phyloP scores from a whole-genome alignment of 1,140 invertebrate species.

The Thalassaphorura encarpata region DNA sequence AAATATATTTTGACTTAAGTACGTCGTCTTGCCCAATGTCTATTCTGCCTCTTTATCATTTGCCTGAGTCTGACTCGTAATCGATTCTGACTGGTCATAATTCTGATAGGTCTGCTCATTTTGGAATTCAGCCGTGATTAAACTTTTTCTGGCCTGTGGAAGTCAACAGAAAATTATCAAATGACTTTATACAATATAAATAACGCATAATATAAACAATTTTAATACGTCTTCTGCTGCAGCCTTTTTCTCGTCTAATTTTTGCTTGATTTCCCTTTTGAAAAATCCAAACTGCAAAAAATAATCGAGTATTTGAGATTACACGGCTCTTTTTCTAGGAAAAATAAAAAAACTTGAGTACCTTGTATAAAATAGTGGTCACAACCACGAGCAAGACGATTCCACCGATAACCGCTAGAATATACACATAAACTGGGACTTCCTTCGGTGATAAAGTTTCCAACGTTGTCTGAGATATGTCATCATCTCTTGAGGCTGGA shows the following conservation, averaged over 20 bases:
- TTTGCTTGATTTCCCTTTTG: neutral
- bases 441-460: no score
- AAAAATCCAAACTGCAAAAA: neutral
- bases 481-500: neutral
- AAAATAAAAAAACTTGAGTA: neutral
- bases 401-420: neutral
- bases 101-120: neutral
- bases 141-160: neutral
- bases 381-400: neutral
- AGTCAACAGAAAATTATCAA: neutral
- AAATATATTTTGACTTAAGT: neutral
- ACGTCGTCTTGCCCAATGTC: neutral
- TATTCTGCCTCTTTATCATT: neutral
- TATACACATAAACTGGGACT: neutral
- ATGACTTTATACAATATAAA: neutral
- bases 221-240: neutral
- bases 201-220: no score
- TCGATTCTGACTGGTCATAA: neutral
- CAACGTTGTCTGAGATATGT: neutral
- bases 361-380: neutral
- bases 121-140: neutral
- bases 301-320: neutral
- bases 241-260: neutral
- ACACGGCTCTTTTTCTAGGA: neutral
- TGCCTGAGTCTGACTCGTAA: neutral